Conservation (phyloP, 2,797 vertebrate genomes). For the Antennarius maculatus region DNA sequence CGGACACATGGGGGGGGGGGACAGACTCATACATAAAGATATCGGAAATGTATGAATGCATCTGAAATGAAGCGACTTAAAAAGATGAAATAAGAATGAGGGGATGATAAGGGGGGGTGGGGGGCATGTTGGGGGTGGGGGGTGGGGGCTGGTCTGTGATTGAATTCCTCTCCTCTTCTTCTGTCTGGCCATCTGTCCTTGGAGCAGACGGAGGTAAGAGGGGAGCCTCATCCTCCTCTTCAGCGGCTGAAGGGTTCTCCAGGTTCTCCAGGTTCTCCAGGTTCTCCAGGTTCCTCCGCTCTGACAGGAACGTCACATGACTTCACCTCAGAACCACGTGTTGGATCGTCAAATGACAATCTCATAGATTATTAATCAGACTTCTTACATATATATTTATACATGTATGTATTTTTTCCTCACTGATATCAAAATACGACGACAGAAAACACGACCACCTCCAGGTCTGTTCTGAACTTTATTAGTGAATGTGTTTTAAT, state of each 20-base stretch:
- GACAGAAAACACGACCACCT: too few relatives aligned
- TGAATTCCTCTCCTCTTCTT: slow-evolving; percentile 59
- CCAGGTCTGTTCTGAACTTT: too few relatives aligned
- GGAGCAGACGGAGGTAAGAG: slow-evolving; percentile 58
- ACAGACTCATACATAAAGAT: slow-evolving; percentile 86
- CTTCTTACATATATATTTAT: too few relatives aligned
- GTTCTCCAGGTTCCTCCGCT: slow-evolving; percentile 9
- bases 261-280: too few relatives aligned
- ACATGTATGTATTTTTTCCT: neutral
- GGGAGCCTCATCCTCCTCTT: slow-evolving; percentile 64
- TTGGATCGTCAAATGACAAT: neutral
- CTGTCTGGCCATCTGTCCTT: slow-evolving; percentile 71
- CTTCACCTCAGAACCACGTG: neutral
- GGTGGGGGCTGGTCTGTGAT: slow-evolving; percentile 45
- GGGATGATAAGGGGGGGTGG: slow-evolving; percentile 57
- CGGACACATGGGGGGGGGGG: slow-evolving; percentile 24
- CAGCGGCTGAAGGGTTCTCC: slow-evolving; percentile 23
- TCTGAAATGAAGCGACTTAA: slow-evolving; percentile 82
- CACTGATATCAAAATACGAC: neutral
- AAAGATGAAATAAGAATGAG: slow-evolving; percentile 66
- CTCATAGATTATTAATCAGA: too few relatives aligned
- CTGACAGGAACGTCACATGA: neutral
- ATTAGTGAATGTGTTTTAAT: too few relatives aligned
- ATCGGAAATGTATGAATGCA: slow-evolving; percentile 86
- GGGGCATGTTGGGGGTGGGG: slow-evolving; percentile 24